Evolutionary conservation across 2,113 vertebrate species (phyloP), one percentile per base, ranked within the genome.

Genomic region (Camelus dromedarius): DNA sequence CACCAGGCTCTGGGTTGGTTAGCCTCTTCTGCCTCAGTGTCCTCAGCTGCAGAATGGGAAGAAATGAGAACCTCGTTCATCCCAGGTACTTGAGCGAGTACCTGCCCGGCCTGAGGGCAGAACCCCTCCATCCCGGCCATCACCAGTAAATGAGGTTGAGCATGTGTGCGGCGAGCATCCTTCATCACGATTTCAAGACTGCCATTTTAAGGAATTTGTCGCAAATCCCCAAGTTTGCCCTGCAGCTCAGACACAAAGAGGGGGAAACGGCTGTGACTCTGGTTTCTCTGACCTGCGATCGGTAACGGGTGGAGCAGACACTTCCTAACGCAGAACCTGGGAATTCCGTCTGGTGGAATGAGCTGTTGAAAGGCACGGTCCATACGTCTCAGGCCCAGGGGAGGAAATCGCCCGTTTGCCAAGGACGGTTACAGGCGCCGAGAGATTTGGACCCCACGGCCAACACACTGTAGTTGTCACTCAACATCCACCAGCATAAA

Each of bases 21-120:
- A 28, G 50, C 6, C 22, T 32, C 48, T 13, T 54, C 42, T 24
- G n/a, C 35, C 30, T 86, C 10, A 3, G 13, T 70, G 6, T 95
- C 75, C 75, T 66, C 24, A 26, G n/a, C 16, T 13, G 18, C 30
- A 89, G 54, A 32, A 14, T 2, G 28, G 28, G 38, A 10, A 11
- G 3, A 24, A 4, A 26, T 2, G 35, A 14, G 32, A 26, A 30
- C 5, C 15, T 52, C 20, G 6, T 0, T 3, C 0, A 0, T 1
- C 2, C 0, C 2, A 42, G 19, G 66, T 13, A 3, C 5, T 3
- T 20, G 0, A 62, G 48, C 12, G 28, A 42, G 50, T 12, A 0
- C 30, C 46, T 52, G 18, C 26, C 2, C 6, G 0, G 1, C 1
- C 13, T 0, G 4, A 18, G 3, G 10, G 20, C 0, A 0, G 3